phyloP scores from a whole-genome alignment of 2,797 vertebrate genomes.

The Falco biarmicus region DNA sequence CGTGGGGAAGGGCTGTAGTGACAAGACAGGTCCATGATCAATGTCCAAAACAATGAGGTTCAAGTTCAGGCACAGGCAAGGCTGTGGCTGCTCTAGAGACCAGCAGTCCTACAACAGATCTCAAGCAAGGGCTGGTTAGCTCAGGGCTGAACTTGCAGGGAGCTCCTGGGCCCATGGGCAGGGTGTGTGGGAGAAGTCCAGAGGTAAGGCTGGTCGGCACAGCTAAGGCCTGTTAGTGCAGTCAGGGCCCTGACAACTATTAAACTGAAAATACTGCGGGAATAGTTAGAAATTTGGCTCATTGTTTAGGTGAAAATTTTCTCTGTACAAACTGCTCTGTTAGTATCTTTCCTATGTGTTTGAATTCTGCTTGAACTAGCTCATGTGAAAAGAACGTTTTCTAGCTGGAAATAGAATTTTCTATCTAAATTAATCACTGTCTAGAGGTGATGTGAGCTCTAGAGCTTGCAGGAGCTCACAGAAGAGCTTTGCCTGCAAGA shows the following conservation, averaged over 20 bases:
- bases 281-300: neutral
- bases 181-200: neutral
- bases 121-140: neutral
- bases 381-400: neutral
- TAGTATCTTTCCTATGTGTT: neutral
- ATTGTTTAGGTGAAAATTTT: neutral
- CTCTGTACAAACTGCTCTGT: neutral
- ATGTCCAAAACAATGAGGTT: neutral
- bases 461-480: neutral
- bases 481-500: neutral
- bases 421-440: neutral
- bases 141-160: neutral
- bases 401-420: neutral
- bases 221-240: fast-evolving
- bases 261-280: neutral
- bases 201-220: neutral
- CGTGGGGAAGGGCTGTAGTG: neutral
- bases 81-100: neutral
- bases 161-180: neutral
- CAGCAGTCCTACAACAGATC: neutral
- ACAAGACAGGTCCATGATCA: neutral
- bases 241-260: neutral
- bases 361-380: neutral
- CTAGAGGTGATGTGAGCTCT: neutral
- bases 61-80: neutral